These are phyloP conservation scores for Nibea albiflora DNA, from an alignment of 2,113 vertebrate genomes.

Conservation along the genomic window DNA sequence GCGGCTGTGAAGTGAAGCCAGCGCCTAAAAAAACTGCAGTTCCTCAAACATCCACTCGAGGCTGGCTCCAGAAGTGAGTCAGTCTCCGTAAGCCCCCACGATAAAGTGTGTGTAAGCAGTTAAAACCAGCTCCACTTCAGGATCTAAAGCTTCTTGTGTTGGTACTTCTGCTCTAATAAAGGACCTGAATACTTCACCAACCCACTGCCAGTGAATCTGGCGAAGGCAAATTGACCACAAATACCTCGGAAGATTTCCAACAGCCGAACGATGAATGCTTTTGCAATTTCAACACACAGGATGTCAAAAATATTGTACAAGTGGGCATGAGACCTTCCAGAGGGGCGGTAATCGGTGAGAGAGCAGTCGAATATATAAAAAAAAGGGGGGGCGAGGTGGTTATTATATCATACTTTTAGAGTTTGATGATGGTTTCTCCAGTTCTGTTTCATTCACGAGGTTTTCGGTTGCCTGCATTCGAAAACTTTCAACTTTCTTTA, in stretches of 20 bases:
- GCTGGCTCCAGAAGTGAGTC: no score
- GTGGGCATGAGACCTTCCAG: constrained; percentile 19
- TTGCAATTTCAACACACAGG: not conserved
- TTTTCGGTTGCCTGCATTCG: not conserved
- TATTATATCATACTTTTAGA: constrained; percentile 18
- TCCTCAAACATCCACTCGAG: no score
- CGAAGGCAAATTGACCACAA: constrained; percentile 14
- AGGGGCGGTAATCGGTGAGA: constrained; percentile 3
- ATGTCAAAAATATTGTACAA: not conserved
- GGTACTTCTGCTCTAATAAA: not conserved
- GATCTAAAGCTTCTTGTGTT: no score
- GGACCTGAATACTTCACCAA: not conserved
- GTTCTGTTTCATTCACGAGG: not conserved
- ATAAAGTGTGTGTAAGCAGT: no score
- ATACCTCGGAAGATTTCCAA: constrained; percentile 9
- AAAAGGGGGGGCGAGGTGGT: constrained; percentile 17
- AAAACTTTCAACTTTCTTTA: not conserved
- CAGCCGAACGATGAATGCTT: constrained; percentile 3
- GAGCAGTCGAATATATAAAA: constrained; percentile 19
- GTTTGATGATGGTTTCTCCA: constrained; percentile 23
- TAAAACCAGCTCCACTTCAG: no score
- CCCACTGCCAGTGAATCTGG: not conserved
- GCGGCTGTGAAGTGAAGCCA: no score
- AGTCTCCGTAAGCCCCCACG: no score
- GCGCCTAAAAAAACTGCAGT: no score